Conservation (phyloP, 2,113 vertebrate species). For the Actenoides hombroni region DNA sequence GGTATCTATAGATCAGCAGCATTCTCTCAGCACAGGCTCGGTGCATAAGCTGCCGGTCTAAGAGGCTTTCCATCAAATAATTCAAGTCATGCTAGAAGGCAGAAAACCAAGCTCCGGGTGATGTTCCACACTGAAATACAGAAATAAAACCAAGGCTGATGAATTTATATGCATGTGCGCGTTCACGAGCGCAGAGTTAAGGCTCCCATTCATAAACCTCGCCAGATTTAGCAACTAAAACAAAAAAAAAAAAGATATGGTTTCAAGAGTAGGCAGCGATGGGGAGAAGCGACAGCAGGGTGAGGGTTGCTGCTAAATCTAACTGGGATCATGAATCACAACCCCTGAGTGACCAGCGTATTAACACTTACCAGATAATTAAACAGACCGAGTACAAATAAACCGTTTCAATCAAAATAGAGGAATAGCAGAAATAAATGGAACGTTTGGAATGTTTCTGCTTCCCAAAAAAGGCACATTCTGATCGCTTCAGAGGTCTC, state of each 20-base stretch:
- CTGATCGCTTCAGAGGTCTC: not conserved
- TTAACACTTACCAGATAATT: not conserved
- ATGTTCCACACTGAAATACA: not conserved
- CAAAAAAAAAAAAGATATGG: not conserved
- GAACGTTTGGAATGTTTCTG: not conserved
- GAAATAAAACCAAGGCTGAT: not conserved
- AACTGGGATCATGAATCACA: not conserved
- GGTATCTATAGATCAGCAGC: not conserved
- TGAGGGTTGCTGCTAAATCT: not conserved
- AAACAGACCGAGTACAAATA: not conserved
- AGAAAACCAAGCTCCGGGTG: not conserved
- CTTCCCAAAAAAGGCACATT: slow-evolving; percentile 5
- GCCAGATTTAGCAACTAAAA: not conserved
- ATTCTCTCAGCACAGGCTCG: not conserved
- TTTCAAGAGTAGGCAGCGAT: not conserved
- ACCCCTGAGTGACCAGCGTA: not conserved
- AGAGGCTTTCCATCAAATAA: not conserved
- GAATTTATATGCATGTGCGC: not conserved
- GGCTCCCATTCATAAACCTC: not conserved
- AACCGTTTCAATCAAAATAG: not conserved
- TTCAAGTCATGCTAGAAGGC: not conserved
- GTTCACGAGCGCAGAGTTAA: not conserved
- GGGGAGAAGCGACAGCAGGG: not conserved
- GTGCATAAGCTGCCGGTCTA: not conserved
- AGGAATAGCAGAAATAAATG: not conserved